A percentile compares a stretch with the other conserved stretches of the same genome.
Conservation (phyloP, 2,113 vertebrate species). For the Ageneiosus marmoratus region DNA sequence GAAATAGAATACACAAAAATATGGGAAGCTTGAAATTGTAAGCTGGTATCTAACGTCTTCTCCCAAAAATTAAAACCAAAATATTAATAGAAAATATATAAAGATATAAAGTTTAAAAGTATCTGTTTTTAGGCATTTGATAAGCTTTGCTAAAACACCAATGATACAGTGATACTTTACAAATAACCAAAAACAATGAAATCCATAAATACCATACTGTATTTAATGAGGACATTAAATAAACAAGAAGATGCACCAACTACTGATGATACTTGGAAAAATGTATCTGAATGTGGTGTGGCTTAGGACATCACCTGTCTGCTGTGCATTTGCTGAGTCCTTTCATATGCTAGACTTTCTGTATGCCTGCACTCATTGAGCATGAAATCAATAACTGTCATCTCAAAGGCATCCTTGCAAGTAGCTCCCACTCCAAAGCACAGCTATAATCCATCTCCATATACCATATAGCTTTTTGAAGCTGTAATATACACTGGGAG, state of each 20-base stretch:
- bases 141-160: neutral
- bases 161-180: neutral
- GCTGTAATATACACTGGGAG: conserved; percentile 66
- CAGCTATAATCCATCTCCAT: conserved; percentile 66
- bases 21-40: neutral
- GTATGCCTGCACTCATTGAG: conserved; percentile 63
- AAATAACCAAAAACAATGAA: neutral
- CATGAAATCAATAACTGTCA: conserved; percentile 76
- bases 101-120: neutral
- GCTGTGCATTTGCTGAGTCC: conserved; percentile 51
- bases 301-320: neutral
- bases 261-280: neutral
- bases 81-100: neutral
- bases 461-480: conserved; percentile 62
- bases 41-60: neutral
- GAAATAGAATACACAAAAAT: neutral
- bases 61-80: neutral
- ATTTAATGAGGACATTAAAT: neutral
- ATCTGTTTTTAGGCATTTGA: neutral
- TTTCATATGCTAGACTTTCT: conserved; percentile 70
- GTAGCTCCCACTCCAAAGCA: conserved; percentile 59
- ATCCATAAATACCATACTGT: neutral
- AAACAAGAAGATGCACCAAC: neutral
- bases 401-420: conserved; percentile 70
- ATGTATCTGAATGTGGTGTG: neutral